Percentiles rank a stretch among this genome's conserved stretches.
Conservation (phyloP, 2,888 invertebrate species). For the Belgica antarctica region DNA sequence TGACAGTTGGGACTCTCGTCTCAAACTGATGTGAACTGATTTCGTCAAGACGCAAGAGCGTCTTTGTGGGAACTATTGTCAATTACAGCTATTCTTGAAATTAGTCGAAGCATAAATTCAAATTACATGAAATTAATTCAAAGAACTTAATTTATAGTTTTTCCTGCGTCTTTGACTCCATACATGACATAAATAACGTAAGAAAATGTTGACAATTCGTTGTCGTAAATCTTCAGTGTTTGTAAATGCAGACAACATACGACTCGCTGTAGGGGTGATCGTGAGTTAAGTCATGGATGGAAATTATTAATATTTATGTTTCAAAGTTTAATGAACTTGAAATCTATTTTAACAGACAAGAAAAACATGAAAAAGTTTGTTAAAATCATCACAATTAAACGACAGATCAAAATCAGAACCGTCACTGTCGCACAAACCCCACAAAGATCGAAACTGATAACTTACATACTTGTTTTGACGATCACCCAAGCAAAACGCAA, state of each 20-base stretch:
- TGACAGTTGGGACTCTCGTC: neutral
- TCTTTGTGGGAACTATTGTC: conserved; percentile 20
- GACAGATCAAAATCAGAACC: too few relatives aligned
- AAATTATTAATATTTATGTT: too few relatives aligned
- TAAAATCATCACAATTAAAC: too few relatives aligned
- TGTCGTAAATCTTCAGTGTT: conserved; percentile 20
- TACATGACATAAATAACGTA: conserved; percentile 20
- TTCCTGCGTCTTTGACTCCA: neutral
- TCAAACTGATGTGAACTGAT: conserved; percentile 37
- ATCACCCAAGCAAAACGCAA: too few relatives aligned
- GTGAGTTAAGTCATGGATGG: too few relatives aligned
- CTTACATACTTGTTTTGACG: too few relatives aligned
- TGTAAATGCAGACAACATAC: neutral
- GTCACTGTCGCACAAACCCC: too few relatives aligned
- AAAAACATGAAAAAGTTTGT: conserved; percentile 1
- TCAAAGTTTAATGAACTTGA: too few relatives aligned
- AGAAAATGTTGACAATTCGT: conserved; percentile 34
- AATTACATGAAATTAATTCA: conserved; percentile 26
- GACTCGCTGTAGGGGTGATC: too few relatives aligned
- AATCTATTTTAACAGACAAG: too few relatives aligned
- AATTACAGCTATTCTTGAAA: conserved; percentile 5
- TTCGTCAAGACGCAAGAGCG: neutral
- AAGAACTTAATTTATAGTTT: conserved; percentile 25
- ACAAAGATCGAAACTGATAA: too few relatives aligned
- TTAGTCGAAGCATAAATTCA: conserved; percentile 17